These are phyloP conservation scores for Chymomyza amoena DNA, from an alignment of 2,888 invertebrate genomes.

Conservation along the genomic window DNA sequence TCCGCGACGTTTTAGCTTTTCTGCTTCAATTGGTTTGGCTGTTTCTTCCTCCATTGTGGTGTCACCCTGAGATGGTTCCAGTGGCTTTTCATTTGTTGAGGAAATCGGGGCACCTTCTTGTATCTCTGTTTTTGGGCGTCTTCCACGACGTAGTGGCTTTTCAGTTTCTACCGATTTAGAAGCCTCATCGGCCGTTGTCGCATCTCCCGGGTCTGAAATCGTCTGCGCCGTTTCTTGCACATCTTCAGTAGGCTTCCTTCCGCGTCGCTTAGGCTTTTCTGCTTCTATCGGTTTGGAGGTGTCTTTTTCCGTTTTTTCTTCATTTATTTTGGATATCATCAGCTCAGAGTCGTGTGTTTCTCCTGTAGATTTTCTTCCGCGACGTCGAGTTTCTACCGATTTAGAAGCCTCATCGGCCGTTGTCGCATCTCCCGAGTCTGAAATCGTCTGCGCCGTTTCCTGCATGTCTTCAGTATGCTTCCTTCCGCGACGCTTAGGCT, in stretches of 20 bases:
- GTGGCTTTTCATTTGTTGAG: too few relatives aligned
- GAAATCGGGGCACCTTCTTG: not conserved
- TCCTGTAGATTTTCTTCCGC: slow-evolving; percentile 12
- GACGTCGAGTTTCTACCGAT: too few relatives aligned
- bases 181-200: too few relatives aligned
- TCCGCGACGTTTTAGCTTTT: slow-evolving; percentile 21
- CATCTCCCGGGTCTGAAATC: too few relatives aligned
- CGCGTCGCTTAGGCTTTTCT: too few relatives aligned
- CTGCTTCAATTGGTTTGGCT: not conserved
- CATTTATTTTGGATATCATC: not conserved
- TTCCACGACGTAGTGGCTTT: slow-evolving; percentile 11
- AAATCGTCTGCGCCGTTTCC: not conserved
- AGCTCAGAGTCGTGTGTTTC: not conserved
- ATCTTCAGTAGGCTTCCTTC: too few relatives aligned
- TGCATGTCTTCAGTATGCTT: too few relatives aligned
- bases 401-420: too few relatives aligned
- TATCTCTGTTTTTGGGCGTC: not conserved
- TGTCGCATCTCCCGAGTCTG: too few relatives aligned
- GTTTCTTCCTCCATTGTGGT: not conserved
- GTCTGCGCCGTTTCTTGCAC: not conserved
- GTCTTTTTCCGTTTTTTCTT: not conserved
- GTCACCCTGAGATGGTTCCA: not conserved
- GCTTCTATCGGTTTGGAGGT: too few relatives aligned
- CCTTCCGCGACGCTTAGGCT: too few relatives aligned
- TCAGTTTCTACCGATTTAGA: not conserved